Conservation (phyloP, 2,888 invertebrate genomes). For the Cerceris rybyensis region DNA sequence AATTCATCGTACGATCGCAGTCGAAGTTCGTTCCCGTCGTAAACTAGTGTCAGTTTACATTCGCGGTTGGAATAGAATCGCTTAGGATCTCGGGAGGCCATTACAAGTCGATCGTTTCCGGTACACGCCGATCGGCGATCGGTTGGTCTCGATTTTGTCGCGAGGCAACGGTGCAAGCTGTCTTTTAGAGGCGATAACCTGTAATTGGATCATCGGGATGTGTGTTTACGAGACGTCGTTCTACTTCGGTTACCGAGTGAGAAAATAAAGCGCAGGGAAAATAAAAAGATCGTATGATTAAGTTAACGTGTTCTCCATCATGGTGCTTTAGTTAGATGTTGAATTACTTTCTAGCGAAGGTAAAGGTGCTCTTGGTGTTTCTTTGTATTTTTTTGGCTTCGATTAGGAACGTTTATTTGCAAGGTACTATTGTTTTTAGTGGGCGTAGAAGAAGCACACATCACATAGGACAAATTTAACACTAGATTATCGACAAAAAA, state of each 20-base stretch:
- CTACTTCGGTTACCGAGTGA: not conserved
- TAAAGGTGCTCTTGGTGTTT: too few relatives aligned
- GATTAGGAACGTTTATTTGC: too few relatives aligned
- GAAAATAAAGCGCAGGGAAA: not conserved
- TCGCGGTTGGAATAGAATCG: constrained; percentile 7
- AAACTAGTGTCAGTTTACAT: not conserved
- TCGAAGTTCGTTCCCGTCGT: not conserved
- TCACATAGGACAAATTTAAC: too few relatives aligned
- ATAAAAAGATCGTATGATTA: not conserved
- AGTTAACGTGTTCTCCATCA: not conserved
- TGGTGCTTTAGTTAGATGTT: not conserved
- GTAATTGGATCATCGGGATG: constrained; percentile 32
- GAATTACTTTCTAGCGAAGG: too few relatives aligned
- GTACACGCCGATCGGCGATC: not conserved
- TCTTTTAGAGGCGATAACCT: constrained; percentile 33
- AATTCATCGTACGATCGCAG: constrained; percentile 7
- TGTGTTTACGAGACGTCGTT: constrained; percentile 8
- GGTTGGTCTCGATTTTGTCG: not conserved
- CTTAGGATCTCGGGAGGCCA: constrained; percentile 21
- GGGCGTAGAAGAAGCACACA: too few relatives aligned
- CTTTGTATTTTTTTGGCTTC: too few relatives aligned
- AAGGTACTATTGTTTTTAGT: too few relatives aligned
- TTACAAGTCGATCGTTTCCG: constrained; percentile 5
- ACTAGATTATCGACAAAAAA: too few relatives aligned
- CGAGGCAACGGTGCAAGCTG: not conserved